Evolutionary conservation across 2,113 vertebrate species (phyloP), one percentile per base, ranked within the genome.

Genomic region (Siphamia tubifer): DNA sequence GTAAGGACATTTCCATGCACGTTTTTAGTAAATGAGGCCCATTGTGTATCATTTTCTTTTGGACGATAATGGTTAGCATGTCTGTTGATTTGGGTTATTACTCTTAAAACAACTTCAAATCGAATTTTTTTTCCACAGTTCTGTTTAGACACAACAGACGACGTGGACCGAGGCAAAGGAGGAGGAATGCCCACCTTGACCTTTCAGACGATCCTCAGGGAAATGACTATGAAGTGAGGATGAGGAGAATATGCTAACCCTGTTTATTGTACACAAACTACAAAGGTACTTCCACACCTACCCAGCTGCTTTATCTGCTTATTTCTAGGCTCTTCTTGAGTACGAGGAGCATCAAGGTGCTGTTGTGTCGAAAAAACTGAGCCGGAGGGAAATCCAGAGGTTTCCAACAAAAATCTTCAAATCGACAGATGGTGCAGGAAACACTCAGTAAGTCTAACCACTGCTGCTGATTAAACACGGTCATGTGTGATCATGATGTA

Each of bases 201-300:
- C 21, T 85, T 19, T 55, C 86, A 43, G 86, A 87, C 5, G 51
- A 75, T 31, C 62, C 61, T 19, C 73, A 89, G 56, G 91, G 89
- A 58, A 83, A 93, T 21, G 79, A 93, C 72, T 94, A 94, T 20
- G 93, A 93, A 90, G 93, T 94, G 77, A 71, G 57, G n/a, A 1
- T 1, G n/a, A 5, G 8, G 16, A 1, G 0, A 0, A 7, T 20
- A n/a, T n/a, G n/a, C n/a, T n/a, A n/a, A n/a, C n/a, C 10, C 28
- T 36, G 4, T 23, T 54, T 23, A 4, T 3, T 23, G 9, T 28
- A 7, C 24, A 12, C n/a, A 11, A 20, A 16, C 28, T n/a, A n/a
- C n/a, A n/a, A n/a, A n/a, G n/a, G n/a, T n/a, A n/a, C n/a, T n/a
- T n/a, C n/a, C n/a, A n/a, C n/a, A n/a, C n/a, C n/a, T n/a, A n/a